phyloP scores from a whole-genome alignment of 2,888 invertebrate genomes.

The Lycaena phlaeas region DNA sequence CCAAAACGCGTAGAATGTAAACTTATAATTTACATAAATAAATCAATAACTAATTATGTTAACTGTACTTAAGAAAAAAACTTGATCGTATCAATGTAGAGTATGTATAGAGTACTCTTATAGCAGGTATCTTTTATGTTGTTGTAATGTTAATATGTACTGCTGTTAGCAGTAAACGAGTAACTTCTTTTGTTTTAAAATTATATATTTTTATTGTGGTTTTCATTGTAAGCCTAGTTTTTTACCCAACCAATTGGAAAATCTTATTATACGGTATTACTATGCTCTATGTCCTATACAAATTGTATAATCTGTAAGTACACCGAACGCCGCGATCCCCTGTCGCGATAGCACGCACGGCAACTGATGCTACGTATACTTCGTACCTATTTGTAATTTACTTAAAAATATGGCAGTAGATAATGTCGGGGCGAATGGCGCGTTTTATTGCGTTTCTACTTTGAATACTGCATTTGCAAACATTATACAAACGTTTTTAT shows the following conservation, averaged over 20 bases:
- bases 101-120: too few species aligned
- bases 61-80: too few species aligned
- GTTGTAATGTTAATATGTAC: too few species aligned
- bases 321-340: slow-evolving; percentile 51
- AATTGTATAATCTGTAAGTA: slow-evolving; percentile 35
- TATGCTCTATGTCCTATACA: slow-evolving; percentile 24
- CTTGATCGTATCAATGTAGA: too few species aligned
- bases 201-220: too few species aligned
- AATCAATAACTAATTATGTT: too few species aligned
- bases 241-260: too few species aligned
- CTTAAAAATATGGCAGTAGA: slow-evolving; percentile 66
- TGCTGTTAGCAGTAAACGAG: too few species aligned
- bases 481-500: not conserved
- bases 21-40: too few species aligned
- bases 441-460: slow-evolving; percentile 27
- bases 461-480: slow-evolving; percentile 15
- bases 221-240: too few species aligned
- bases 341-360: slow-evolving; percentile 62
- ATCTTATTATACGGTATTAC: not conserved
- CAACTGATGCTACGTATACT: slow-evolving; percentile 48
- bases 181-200: too few species aligned
- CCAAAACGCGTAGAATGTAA: too few species aligned
- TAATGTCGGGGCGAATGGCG: slow-evolving; percentile 45
- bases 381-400: slow-evolving; percentile 70
- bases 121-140: not conserved